Evolutionary conservation across 2,113 vertebrate genomes (phyloP).

Genomic region (Elanoides forficatus): DNA sequence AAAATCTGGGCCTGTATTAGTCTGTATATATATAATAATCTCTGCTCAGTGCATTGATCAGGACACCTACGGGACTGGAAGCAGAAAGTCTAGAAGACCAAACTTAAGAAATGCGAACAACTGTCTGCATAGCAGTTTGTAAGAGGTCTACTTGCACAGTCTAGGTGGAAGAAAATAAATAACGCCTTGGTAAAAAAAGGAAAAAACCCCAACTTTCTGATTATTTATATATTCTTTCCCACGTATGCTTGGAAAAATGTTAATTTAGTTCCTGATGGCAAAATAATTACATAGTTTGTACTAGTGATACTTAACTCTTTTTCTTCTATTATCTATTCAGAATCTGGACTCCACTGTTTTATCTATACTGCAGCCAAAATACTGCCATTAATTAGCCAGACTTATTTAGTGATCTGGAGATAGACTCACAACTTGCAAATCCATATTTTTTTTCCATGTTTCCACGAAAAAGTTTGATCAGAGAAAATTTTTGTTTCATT

Average conservation of each 20-base stretch:
- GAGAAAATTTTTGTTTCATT: neutral
- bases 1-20: neutral
- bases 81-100: neutral
- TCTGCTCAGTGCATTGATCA: neutral
- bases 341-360: neutral
- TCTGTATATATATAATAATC: neutral
- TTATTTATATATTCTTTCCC: neutral
- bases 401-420: neutral
- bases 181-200: neutral
- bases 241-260: neutral
- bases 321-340: neutral
- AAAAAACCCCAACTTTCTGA: fast-evolving
- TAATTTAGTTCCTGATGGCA: neutral
- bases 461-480: neutral
- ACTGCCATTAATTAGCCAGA: neutral
- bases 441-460: neutral
- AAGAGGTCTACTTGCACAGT: neutral
- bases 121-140: neutral
- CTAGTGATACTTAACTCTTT: neutral
- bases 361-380: neutral
- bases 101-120: neutral
- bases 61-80: neutral
- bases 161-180: neutral
- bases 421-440: neutral
- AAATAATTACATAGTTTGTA: neutral